Base-by-base conservation (phyloP, 2,113 vertebrate genomes). In the Mesembrinibis cayennensis region DNA sequence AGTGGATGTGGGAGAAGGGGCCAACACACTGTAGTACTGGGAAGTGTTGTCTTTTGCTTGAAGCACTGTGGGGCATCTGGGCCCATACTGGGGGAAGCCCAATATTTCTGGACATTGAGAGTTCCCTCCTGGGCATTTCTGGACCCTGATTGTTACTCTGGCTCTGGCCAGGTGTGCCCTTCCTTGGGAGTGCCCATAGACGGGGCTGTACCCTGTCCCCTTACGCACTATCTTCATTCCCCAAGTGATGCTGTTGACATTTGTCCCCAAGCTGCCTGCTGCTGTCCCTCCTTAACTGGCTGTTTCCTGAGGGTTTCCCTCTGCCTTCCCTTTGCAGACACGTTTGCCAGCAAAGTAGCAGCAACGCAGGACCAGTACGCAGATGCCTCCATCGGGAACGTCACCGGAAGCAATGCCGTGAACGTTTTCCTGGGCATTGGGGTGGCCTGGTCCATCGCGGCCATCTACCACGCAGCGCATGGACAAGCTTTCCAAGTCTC, bases 351-450 rank as follows among this genome's bases (percentile, higher is more conserved):
- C 97, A 99, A 99, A 96, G 99, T 99, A 40, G 98, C 99, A 2
- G 99, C 99, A 3, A 99, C 98, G 2, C 99, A 99, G 98, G 99
- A 99, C 97, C 99, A 99, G 92, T 99, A 99, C 0, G 99, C 99
- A 0, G 99, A 99, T 2, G 99, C 99, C 17, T 99, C 99, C 93
- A 99, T 99, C 0, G 99, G 99, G 40, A 99, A 99, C 1, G 99
- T 99, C 97, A 99, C 99, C 0, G 99, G 99, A 71, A 99, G 99
- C 97, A 99, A 99, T 1, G 99, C 99, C 0, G 99, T 99, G 83
- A 99, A 99, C 11, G 99, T 99, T 92, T 99, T 99, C 97, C 97
- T 99, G 97, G 99, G 99, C 34, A 99, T 99, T 2, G 99, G 99
- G 0, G 98, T 99, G 94, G 99, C 99, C 56, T 99, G 99, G 99